Conservation (phyloP, 2,113 vertebrate genomes). For the Brachyistius frenatus region DNA sequence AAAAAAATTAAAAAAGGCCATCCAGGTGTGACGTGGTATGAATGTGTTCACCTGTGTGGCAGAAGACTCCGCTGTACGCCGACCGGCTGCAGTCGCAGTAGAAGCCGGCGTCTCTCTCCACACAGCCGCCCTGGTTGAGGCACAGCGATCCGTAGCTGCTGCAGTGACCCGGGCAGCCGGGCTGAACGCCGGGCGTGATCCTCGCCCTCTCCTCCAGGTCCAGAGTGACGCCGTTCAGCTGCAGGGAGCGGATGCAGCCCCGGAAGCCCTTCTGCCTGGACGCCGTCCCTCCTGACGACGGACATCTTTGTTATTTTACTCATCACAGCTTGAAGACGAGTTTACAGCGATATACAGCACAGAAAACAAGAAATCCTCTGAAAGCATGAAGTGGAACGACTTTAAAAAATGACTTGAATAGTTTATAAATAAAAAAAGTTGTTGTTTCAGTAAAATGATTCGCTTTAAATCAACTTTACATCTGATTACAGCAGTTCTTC, state of each 20-base stretch:
- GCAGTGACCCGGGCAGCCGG: slow-evolving; percentile 94
- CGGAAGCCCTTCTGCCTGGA: slow-evolving; percentile 94
- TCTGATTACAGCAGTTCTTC: too few relatives aligned
- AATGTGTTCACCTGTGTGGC: slow-evolving; percentile 69
- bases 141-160: slow-evolving; percentile 93
- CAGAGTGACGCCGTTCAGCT: slow-evolving; percentile 90
- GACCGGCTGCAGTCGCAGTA: slow-evolving; percentile 91
- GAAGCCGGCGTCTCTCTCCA: slow-evolving; percentile 89
- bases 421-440: too few relatives aligned
- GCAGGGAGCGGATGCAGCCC: slow-evolving; percentile 93
- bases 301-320: too few relatives aligned
- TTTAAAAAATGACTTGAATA: too few relatives aligned
- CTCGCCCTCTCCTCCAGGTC: slow-evolving; percentile 92
- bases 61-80: slow-evolving; percentile 90
- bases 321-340: too few relatives aligned
- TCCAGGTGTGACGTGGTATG: too few relatives aligned
- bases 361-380: too few relatives aligned
- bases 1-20: too few relatives aligned
- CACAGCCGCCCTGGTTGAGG: slow-evolving; percentile 89
- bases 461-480: too few relatives aligned
- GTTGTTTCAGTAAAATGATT: too few relatives aligned
- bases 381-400: too few relatives aligned
- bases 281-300: slow-evolving; percentile 89
- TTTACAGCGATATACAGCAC: too few relatives aligned
- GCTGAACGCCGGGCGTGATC: slow-evolving; percentile 91